Percentiles rank a stretch among this genome's conserved stretches.
These are phyloP conservation scores for Leptopterna dolabrata DNA, from an alignment of 2,888 invertebrate species.

Conservation along the genomic window DNA sequence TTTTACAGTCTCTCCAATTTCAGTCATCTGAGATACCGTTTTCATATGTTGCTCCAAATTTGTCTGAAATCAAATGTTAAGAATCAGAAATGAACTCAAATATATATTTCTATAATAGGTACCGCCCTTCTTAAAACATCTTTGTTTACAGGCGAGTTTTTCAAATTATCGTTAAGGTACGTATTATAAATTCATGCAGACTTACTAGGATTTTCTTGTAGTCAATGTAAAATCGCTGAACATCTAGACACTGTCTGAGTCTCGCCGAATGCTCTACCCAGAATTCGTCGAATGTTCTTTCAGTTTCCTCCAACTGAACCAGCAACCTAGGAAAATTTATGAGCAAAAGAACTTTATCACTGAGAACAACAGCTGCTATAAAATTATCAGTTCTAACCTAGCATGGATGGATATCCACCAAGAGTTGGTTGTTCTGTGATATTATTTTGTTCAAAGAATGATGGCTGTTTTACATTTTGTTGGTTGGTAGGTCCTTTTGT, in stretches of 20 bases:
- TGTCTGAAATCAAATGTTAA: slow-evolving; percentile 68
- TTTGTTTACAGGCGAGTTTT: too few species aligned
- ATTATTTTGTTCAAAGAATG: too few species aligned
- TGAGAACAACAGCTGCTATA: too few species aligned
- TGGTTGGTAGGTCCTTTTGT: too few species aligned
- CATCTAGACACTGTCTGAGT: slow-evolving; percentile 88
- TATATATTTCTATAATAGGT: neutral
- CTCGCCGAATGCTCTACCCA: slow-evolving; percentile 93
- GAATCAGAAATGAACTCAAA: neutral
- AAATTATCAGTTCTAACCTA: too few species aligned
- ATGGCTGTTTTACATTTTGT: too few species aligned
- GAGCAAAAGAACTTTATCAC: neutral
- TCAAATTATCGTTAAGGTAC: too few species aligned
- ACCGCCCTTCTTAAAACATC: too few species aligned
- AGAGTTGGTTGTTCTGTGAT: too few species aligned
- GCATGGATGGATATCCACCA: neutral
- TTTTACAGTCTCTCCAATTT: slow-evolving; percentile 87
- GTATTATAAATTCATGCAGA: too few species aligned
- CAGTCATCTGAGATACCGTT: slow-evolving; percentile 84
- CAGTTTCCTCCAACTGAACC: slow-evolving; percentile 93
- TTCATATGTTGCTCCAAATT: slow-evolving; percentile 84
- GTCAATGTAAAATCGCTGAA: slow-evolving; percentile 93
- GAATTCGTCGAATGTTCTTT: slow-evolving; percentile 92
- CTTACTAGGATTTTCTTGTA: slow-evolving; percentile 88
- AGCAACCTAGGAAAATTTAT: slow-evolving; percentile 74